Evolutionary conservation across 2,113 vertebrate genomes (phyloP).

Genomic region (Himantopus leucocephalus): DNA sequence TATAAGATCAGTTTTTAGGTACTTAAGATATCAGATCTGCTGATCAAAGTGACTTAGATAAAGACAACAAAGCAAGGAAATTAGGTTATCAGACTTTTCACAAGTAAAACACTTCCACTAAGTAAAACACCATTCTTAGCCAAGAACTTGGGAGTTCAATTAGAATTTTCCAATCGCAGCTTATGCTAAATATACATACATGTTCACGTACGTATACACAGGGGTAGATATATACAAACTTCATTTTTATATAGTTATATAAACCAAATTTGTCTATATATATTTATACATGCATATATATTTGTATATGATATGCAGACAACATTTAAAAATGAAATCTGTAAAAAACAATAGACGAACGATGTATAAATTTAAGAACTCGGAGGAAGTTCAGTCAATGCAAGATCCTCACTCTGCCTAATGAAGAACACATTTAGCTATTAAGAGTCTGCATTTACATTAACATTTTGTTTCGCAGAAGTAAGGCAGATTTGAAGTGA

Average conservation of each 20-base stretch:
- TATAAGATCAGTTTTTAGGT: background rate
- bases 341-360: background rate
- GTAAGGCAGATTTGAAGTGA: background rate
- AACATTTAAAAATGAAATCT: background rate
- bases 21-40: background rate
- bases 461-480: background rate
- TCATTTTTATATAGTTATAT: background rate
- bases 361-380: background rate
- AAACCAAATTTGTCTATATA: background rate
- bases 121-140: background rate
- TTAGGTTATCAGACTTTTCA: background rate
- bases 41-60: background rate
- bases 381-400: background rate
- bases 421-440: background rate
- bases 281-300: background rate
- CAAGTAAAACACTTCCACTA: background rate
- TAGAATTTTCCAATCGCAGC: background rate
- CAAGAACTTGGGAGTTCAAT: background rate
- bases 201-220: too few species aligned
- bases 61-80: background rate
- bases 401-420: background rate
- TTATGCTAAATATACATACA: background rate
- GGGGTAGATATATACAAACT: background rate
- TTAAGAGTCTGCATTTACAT: background rate
- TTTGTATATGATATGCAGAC: background rate